Conservation (phyloP, 2,888 invertebrate species). For the Diarsia mendica region DNA sequence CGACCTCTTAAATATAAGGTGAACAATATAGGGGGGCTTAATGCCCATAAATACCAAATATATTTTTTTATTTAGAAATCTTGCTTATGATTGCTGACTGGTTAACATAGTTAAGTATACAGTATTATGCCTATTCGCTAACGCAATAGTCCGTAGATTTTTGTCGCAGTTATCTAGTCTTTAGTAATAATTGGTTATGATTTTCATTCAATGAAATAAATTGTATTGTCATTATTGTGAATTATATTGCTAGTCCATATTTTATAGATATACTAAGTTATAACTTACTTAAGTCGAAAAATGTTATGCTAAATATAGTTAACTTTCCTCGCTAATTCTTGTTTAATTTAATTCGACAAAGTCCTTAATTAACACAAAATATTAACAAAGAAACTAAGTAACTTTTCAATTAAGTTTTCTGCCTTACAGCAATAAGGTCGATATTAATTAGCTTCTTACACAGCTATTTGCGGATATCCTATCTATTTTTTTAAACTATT, state of each 20-base stretch:
- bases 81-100: conserved; percentile 56
- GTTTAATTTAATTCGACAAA: conserved; percentile 53
- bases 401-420: neutral
- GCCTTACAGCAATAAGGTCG: conserved; percentile 7
- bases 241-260: conserved; percentile 81
- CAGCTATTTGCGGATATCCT: neutral
- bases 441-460: neutral
- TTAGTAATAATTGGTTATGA: conserved; percentile 54
- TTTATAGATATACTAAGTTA: conserved; percentile 75
- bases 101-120: conserved; percentile 51
- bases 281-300: conserved; percentile 74
- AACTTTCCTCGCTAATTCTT: conserved; percentile 76
- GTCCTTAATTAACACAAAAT: neutral
- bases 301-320: conserved; percentile 85
- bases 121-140: conserved; percentile 57
- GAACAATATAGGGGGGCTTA: conserved; percentile 39
- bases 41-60: conserved; percentile 50
- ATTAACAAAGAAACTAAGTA: neutral
- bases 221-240: conserved; percentile 66
- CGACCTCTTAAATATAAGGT: conserved; percentile 60
- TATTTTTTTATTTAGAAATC: conserved; percentile 53
- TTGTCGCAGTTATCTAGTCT: conserved; percentile 62
- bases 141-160: conserved; percentile 51
- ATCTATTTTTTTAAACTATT: conserved; percentile 9
- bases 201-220: conserved; percentile 60